Percentiles rank a stretch among this genome's conserved stretches.
phyloP scores from a whole-genome alignment of 2,113 vertebrate genomes.

The Brachyistius frenatus region DNA sequence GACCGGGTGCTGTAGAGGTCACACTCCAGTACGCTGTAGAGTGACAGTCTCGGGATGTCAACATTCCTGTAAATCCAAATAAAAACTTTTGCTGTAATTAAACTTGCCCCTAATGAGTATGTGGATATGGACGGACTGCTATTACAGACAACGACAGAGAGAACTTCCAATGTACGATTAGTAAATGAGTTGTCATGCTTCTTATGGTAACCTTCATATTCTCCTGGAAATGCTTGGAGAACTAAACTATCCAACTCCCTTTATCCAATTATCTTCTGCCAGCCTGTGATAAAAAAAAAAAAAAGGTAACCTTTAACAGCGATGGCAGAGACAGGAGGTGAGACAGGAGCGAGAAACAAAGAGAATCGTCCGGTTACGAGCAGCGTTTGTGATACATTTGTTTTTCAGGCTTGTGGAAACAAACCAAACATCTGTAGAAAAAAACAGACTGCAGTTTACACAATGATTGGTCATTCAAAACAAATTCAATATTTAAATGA shows the following conservation, averaged over 20 bases:
- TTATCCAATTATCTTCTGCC: constrained; percentile 59
- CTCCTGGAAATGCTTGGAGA: background rate
- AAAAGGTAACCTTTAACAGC: constrained; percentile 38
- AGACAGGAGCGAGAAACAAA: constrained; percentile 6
- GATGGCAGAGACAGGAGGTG: constrained; percentile 33
- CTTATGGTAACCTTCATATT: constrained; percentile 15
- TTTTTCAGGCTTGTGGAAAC: too few species aligned
- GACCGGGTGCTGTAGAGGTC: constrained; percentile 32
- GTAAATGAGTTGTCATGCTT: constrained; percentile 7
- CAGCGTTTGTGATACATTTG: too few species aligned
- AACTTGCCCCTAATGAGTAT: too few species aligned
- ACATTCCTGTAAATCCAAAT: too few species aligned
- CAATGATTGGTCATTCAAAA: too few species aligned
- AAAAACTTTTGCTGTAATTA: too few species aligned
- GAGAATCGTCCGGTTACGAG: background rate
- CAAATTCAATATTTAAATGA: background rate
- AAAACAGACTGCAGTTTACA: background rate
- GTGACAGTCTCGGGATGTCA: constrained; percentile 19
- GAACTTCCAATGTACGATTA: background rate
- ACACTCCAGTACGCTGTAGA: constrained; percentile 22
- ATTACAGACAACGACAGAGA: background rate
- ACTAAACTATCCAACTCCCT: constrained; percentile 30
- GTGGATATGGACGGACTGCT: background rate
- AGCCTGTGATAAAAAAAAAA: constrained; percentile 16
- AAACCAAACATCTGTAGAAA: background rate